Percentiles rank a stretch among this genome's conserved stretches.
These are phyloP conservation scores for Perodicticus potto DNA, from an alignment of 2,797 vertebrate genomes.

Conservation along the genomic window DNA sequence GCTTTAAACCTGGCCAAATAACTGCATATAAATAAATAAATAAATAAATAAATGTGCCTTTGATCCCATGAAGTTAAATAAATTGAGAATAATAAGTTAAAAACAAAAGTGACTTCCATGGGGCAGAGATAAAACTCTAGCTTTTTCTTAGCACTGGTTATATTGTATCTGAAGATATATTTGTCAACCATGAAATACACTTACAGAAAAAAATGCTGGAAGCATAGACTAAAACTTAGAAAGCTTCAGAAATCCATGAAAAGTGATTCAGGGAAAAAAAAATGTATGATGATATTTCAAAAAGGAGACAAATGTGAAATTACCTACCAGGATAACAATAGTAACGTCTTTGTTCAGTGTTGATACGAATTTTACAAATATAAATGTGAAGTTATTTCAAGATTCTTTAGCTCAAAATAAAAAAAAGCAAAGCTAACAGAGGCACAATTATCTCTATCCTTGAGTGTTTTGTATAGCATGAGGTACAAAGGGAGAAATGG, in stretches of 20 bases:
- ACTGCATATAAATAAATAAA: neutral
- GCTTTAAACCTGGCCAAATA: no score
- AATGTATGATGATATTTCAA: neutral
- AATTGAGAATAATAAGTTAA: neutral
- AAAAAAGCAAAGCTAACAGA: neutral
- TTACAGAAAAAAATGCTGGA: neutral
- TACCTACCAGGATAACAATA: neutral
- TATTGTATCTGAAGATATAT: neutral
- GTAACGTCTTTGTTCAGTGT: neutral
- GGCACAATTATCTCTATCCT: neutral
- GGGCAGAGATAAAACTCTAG: neutral
- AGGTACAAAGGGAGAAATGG: neutral
- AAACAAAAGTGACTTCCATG: neutral
- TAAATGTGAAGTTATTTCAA: constrained; percentile 22
- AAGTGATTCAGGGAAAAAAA: neutral
- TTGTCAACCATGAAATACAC: neutral
- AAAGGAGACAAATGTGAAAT: neutral
- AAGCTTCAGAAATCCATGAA: constrained; percentile 17
- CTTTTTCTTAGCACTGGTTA: neutral
- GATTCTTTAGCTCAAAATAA: neutral
- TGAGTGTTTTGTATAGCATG: neutral
- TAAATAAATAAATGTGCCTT: neutral
- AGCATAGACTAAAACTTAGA: neutral
- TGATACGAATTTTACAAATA: neutral
- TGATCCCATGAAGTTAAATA: constrained; percentile 11